Percentiles rank a stretch among this genome's conserved stretches.
phyloP scores from a whole-genome alignment of 2,797 vertebrate species.

The Schizopygopsis pylzovi region DNA sequence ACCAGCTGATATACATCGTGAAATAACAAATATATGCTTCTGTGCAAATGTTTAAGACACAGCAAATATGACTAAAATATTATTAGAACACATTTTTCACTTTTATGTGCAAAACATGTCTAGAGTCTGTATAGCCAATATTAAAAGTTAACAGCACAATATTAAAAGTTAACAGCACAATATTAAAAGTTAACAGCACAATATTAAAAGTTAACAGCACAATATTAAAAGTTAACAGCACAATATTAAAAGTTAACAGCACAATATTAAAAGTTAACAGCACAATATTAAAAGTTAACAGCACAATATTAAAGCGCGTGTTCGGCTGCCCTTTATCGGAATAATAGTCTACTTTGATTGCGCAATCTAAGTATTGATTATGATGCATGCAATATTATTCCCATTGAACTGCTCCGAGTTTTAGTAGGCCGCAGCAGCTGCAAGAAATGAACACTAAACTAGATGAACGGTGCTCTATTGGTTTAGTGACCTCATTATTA shows the following conservation, averaged over 20 bases:
- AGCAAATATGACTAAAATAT: not conserved
- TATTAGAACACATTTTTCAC: not conserved
- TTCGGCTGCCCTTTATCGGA: not conserved
- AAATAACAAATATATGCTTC: not conserved
- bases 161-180: not conserved
- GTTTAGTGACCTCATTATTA: slow-evolving; percentile 18
- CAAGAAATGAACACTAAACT: slow-evolving; percentile 20
- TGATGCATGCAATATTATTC: not conserved
- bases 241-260: too few species aligned
- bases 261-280: not conserved
- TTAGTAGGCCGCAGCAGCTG: not conserved
- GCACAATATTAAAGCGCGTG: too few species aligned
- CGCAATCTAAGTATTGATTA: not conserved
- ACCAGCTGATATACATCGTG: not conserved
- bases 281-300: too few species aligned
- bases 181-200: too few species aligned
- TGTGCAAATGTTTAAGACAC: not conserved
- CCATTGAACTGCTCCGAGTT: not conserved
- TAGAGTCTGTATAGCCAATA: not conserved
- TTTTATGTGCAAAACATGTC: not conserved
- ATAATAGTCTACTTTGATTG: not conserved
- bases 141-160: not conserved
- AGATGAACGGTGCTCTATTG: not conserved
- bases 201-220: not conserved
- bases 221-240: too few species aligned